Conservation (phyloP, 1,140 invertebrate genomes). For the Neodiprion fabricii region DNA sequence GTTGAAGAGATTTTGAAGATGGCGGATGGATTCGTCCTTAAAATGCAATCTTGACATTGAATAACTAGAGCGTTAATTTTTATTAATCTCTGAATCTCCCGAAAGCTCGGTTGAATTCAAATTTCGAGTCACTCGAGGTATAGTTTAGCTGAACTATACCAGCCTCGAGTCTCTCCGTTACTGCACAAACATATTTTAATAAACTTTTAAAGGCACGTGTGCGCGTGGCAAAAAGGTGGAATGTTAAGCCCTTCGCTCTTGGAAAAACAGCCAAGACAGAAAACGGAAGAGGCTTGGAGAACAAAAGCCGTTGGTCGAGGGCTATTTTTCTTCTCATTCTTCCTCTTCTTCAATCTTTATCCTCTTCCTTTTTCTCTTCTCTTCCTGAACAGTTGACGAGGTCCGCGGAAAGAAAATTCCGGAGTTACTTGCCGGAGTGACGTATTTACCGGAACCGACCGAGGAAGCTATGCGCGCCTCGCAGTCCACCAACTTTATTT, state of each 20-base stretch:
- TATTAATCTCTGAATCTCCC: no score
- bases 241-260: background rate
- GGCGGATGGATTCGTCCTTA: no score
- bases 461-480: background rate
- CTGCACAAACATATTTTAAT: background rate
- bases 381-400: background rate
- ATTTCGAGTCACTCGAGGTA: slow-evolving; percentile 33
- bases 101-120: background rate
- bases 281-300: background rate
- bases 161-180: background rate
- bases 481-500: background rate
- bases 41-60: no score
- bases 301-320: background rate
- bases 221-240: background rate
- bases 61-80: no score
- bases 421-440: background rate
- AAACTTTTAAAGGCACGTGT: background rate
- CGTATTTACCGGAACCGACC: background rate
- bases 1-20: no score
- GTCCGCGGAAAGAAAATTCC: background rate
- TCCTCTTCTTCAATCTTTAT: no score
- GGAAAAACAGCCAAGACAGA: background rate
- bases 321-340: background rate
- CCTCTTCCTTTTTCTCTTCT: no score
- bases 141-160: slow-evolving; percentile 14